phyloP scores from a whole-genome alignment of 2,888 invertebrate genomes.

The Tachystola acroxantha region DNA sequence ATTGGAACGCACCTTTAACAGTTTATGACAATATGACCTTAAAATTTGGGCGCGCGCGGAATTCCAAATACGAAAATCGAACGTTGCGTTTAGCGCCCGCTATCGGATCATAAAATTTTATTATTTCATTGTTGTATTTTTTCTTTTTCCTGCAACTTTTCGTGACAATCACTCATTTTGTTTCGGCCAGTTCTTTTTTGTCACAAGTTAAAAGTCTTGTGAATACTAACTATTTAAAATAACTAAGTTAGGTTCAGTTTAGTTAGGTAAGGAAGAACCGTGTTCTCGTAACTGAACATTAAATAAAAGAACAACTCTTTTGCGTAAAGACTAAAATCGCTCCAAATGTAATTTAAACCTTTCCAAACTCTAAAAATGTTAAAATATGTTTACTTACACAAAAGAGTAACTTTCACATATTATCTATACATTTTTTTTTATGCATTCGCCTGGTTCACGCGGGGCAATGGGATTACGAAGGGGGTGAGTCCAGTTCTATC shows the following conservation, averaged over 20 bases:
- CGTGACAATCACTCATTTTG: conserved; percentile 3
- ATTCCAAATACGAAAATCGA: conserved; percentile 19
- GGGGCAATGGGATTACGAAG: conserved; percentile 51
- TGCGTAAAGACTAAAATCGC: no score
- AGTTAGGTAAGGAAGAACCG: no score
- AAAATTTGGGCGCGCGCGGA: conserved; percentile 17
- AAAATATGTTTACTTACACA: no score
- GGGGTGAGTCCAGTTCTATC: conserved; percentile 58
- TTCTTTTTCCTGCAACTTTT: conserved; percentile 4
- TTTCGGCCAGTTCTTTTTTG: no score
- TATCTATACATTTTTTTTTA: conserved; percentile 3
- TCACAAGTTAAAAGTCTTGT: no score
- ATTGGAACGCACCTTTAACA: conserved; percentile 18
- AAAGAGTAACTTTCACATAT: no score
- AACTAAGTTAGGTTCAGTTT: no score
- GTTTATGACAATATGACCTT: conserved; percentile 22
- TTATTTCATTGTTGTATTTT: conserved; percentile 12
- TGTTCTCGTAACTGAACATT: not conserved
- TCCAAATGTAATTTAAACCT: no score
- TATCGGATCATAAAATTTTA: conserved; percentile 13
- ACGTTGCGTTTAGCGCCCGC: conserved; percentile 13
- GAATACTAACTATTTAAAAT: no score
- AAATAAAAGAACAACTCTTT: not conserved
- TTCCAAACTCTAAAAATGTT: no score
- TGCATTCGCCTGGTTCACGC: conserved; percentile 7